Evolutionary conservation across 2,888 invertebrate genomes (phyloP).

Genomic region (Agrotis puta): DNA sequence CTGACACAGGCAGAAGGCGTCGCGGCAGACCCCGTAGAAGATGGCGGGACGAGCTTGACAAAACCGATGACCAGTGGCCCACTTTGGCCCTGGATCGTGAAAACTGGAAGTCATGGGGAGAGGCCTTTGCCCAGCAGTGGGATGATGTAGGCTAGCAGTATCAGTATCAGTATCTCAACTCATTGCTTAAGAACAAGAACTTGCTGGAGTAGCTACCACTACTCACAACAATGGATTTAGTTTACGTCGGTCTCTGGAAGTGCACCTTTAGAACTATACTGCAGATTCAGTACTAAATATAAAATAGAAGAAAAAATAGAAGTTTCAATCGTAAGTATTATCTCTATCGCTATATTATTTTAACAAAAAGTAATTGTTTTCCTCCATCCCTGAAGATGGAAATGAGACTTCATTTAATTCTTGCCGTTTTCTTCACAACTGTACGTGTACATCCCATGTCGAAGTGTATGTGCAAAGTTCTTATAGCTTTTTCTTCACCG

Average conservation of each 20-base stretch:
- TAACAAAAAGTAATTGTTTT: no score
- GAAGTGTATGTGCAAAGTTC: background rate
- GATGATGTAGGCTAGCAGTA: no score
- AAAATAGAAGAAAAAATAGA: background rate
- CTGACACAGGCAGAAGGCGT: no score
- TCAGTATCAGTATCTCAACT: no score
- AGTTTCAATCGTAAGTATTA: background rate
- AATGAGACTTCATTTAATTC: no score
- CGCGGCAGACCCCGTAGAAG: no score
- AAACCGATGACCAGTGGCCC: no score
- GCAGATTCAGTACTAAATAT: background rate
- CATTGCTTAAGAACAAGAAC: conserved; percentile 5
- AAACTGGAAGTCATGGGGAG: no score
- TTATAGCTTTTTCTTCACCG: background rate
- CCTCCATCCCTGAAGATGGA: background rate
- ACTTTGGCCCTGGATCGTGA: no score
- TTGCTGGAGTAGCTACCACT: background rate
- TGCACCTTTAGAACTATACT: background rate
- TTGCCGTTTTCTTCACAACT: background rate
- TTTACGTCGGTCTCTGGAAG: background rate
- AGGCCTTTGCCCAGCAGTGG: no score
- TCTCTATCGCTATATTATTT: background rate
- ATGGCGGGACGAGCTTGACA: no score
- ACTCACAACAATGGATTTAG: background rate
- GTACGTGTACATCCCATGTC: no score